These are phyloP conservation scores for Ormia ochracea DNA, from an alignment of 2,888 invertebrate species.

Conservation along the genomic window DNA sequence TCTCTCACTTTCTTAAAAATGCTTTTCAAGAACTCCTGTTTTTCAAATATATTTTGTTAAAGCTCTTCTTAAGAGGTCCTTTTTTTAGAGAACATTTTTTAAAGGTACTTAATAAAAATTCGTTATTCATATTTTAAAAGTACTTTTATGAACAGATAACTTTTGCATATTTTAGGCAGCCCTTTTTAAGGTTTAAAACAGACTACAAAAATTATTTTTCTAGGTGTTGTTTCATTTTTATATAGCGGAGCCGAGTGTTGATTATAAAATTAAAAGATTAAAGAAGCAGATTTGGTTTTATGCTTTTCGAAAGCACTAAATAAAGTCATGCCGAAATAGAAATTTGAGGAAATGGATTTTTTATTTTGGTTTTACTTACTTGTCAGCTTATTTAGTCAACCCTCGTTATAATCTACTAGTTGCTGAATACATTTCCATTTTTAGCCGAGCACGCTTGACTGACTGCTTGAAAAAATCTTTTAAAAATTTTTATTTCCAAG, in stretches of 20 bases:
- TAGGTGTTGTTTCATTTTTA: neutral
- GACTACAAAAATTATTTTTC: slow-evolving; percentile 1
- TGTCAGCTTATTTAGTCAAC: neutral
- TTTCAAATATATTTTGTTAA: neutral
- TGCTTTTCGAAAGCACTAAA: too few species aligned
- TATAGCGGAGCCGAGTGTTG: neutral
- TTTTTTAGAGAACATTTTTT: neutral
- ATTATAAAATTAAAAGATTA: neutral
- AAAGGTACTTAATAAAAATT: neutral
- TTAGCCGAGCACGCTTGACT: slow-evolving; percentile 6
- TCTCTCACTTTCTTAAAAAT: too few species aligned
- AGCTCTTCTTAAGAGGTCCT: neutral
- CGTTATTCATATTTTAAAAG: neutral
- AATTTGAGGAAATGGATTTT: too few species aligned
- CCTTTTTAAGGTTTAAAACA: neutral
- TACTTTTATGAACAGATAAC: neutral
- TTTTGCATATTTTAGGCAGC: neutral
- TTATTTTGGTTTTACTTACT: too few species aligned
- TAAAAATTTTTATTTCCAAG: too few species aligned
- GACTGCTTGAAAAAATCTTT: neutral
- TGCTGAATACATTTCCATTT: neutral
- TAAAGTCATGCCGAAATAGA: too few species aligned
- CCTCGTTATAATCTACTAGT: slow-evolving; percentile 4
- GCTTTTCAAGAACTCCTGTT: neutral
- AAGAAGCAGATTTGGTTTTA: too few species aligned